A percentile compares a stretch with the other conserved stretches of the same genome.
These are phyloP conservation scores for Platygyra sinensis DNA, from an alignment of 64 coral and sea anemone genomes.

Conservation along the genomic window DNA sequence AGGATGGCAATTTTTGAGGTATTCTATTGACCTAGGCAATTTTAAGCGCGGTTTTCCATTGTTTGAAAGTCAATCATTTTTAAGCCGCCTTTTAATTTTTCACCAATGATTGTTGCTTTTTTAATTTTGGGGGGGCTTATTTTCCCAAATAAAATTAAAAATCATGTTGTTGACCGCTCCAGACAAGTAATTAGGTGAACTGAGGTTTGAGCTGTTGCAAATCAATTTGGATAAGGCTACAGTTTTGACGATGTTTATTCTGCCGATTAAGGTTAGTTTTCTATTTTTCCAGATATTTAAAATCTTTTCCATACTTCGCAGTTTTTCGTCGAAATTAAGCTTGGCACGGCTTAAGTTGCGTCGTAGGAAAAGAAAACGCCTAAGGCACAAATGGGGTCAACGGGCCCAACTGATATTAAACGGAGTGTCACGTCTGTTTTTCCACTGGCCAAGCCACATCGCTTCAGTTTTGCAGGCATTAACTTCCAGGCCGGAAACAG, in stretches of 20 bases:
- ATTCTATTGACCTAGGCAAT: neutral
- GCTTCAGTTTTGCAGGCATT: conserved; percentile 7
- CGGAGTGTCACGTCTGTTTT: neutral
- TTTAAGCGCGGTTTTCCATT: neutral
- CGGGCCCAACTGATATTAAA: conserved; percentile 12
- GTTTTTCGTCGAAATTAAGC: conserved; percentile 14
- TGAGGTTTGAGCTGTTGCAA: no score
- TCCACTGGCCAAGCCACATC: neutral
- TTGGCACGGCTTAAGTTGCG: neutral
- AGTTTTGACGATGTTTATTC: conserved; percentile 2
- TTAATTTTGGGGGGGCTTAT: neutral
- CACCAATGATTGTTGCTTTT: neutral
- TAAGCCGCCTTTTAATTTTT: neutral
- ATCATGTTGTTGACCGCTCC: neutral
- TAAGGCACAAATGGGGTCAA: conserved; percentile 35
- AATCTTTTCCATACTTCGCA: neutral
- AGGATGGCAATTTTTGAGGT: no score
- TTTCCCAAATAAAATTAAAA: neutral
- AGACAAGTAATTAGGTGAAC: no score
- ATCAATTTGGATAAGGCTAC: neutral
- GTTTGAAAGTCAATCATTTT: neutral
- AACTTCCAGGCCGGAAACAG: neutral
- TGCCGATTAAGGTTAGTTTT: conserved; percentile 17
- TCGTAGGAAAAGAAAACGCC: conserved; percentile 36
- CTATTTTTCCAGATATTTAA: neutral